Base-by-base conservation (phyloP, 2,113 vertebrate species). In the Pristiophorus japonicus region DNA sequence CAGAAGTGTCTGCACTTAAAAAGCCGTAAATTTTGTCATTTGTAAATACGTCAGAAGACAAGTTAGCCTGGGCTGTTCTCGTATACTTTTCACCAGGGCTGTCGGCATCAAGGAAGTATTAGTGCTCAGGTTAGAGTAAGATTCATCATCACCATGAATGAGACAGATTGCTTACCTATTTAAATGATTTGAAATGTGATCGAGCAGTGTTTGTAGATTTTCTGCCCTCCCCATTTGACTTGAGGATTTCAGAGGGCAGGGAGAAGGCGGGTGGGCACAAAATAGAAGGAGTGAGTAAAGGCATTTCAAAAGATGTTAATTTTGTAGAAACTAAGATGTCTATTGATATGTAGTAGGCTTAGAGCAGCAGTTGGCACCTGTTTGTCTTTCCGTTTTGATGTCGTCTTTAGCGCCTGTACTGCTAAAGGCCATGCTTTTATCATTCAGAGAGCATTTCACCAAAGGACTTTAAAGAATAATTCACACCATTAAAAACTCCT, bases 251-350 rank as follows among this genome's bases (percentile, higher is more conserved):
- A 63, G 88, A 62, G 88, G 34, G 88, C 30, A 22, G 88, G 45
- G 34, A 91, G 88, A 63, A 51, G 51, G 51, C 51, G 51, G 4
- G 51, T 51, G 51, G 51, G 51, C 51, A 51, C 51, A 51, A 63
- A n/a, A 38, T 7, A 65, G 18, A 92, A 92, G 34, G 5, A 92
- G n/a, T 92, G 34, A 92, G 59, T 65, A 38, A 62, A 92, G 88
- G 62, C 88, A 92, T 92, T 92, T 92, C 59, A 92, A 92, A 92
- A 92, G 88, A 92, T 92, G 88, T 92, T 92, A 92, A 65, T 92
- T 92, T 92, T 63, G 55, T 92, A 38, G 59, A 92, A 92, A 92
- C 59, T 63, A 92, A 63, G 34, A 38, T 92, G 59, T 22, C 88
- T 92, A 92, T 92, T 92, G 88, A 92, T 92, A n/a, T 92, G 16